Percentiles rank a stretch among this genome's conserved stretches.
phyloP scores from a whole-genome alignment of 2,113 vertebrate species.

The Acinonyx jubatus region DNA sequence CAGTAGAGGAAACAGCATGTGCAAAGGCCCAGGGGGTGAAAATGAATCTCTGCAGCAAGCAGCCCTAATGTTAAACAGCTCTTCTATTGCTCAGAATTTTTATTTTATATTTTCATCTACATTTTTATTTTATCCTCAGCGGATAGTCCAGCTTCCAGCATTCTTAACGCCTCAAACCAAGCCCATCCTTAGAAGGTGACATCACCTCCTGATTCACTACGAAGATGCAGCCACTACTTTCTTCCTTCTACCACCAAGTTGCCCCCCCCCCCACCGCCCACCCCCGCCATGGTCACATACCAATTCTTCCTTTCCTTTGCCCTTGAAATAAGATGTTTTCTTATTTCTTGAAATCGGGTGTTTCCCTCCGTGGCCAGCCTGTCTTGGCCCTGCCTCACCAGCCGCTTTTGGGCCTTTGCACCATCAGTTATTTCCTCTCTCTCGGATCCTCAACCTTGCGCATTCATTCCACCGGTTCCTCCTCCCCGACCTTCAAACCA shows the following conservation, averaged over 20 bases:
- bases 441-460: neutral
- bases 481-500: neutral
- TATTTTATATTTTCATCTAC: neutral
- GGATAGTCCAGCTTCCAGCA: neutral
- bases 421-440: neutral
- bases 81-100: neutral
- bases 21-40: conserved; percentile 14
- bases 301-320: neutral
- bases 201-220: neutral
- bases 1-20: neutral
- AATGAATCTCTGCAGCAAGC: neutral
- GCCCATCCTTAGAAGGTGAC: neutral
- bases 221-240: neutral
- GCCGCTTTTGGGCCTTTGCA: neutral
- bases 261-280: no score
- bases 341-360: neutral
- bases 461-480: neutral
- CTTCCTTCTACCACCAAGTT: neutral
- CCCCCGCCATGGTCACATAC: neutral
- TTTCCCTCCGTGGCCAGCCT: neutral
- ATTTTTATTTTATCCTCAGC: neutral
- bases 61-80: neutral
- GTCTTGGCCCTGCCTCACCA: neutral
- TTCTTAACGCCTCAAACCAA: neutral
- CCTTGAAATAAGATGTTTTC: neutral